Percentiles rank a stretch among this genome's conserved stretches.
These are phyloP conservation scores for Brachyhypopomus gauderio DNA, from an alignment of 2,113 vertebrate genomes.

Conservation along the genomic window DNA sequence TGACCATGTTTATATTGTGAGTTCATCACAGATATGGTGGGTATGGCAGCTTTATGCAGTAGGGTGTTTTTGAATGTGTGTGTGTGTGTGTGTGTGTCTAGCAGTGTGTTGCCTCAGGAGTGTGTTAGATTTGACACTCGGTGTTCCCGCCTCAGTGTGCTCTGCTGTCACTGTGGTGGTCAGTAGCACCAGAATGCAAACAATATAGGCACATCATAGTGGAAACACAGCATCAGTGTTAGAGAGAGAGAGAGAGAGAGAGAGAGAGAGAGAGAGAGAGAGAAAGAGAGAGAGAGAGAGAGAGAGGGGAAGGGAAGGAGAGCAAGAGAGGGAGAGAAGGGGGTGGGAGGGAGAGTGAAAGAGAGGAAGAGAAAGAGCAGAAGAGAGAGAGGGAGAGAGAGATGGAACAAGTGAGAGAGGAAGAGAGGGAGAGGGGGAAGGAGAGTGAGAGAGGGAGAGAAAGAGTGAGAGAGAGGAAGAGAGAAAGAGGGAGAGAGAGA, in stretches of 20 bases:
- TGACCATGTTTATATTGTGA: constrained; percentile 24
- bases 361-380: constrained; percentile 38
- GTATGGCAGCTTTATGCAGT: constrained; percentile 16
- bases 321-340: constrained; percentile 29
- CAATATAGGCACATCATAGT: constrained; percentile 49
- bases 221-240: constrained; percentile 34
- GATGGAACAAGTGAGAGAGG: neutral
- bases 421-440: neutral
- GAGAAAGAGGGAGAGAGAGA: no score
- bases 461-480: no score
- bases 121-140: constrained; percentile 68
- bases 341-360: neutral
- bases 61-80: constrained; percentile 27
- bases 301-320: neutral
- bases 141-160: constrained; percentile 37
- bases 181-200: constrained; percentile 49
- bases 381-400: constrained; percentile 12
- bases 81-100: constrained; percentile 40
- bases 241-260: constrained; percentile 15
- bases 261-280: neutral
- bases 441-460: neutral
- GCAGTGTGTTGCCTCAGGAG: constrained; percentile 55
- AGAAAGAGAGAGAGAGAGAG: constrained; percentile 7
- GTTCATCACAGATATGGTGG: constrained; percentile 29
- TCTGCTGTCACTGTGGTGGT: constrained; percentile 37